Evolutionary conservation across 1,140 invertebrate genomes (phyloP).

Genomic region (Goniozus legneri): DNA sequence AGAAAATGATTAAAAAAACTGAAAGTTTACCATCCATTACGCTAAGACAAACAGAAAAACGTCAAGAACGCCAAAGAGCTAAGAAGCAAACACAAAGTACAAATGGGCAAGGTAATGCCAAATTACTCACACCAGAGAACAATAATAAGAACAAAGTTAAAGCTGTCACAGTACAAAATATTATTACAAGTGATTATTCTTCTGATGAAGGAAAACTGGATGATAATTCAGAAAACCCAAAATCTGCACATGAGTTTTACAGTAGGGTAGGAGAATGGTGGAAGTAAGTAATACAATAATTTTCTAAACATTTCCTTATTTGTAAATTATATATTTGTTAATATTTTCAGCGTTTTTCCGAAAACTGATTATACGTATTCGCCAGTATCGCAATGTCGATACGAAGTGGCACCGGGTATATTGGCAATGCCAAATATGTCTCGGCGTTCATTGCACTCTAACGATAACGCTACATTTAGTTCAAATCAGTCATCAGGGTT

Average conservation of each 20-base stretch:
- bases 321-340: constrained; percentile 5
- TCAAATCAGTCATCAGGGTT: too few relatives aligned
- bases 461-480: constrained; percentile 29
- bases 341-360: constrained; percentile 60
- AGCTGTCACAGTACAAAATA: constrained; percentile 25
- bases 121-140: constrained; percentile 17
- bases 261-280: constrained; percentile 51
- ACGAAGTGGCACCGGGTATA: constrained; percentile 72
- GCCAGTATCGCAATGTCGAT: constrained; percentile 67
- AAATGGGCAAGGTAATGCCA: constrained; percentile 39
- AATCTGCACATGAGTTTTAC: constrained; percentile 47
- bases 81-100: constrained; percentile 38
- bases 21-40: too few relatives aligned
- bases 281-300: constrained; percentile 44
- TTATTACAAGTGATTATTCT: constrained; percentile 46
- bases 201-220: constrained; percentile 46
- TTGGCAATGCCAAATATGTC: constrained; percentile 82
- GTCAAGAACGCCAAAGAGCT: constrained; percentile 42
- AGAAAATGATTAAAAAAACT: constrained; percentile 19
- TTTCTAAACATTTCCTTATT: too few relatives aligned
- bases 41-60: too few relatives aligned
- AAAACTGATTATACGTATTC: constrained; percentile 84
- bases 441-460: constrained; percentile 57
- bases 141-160: constrained; percentile 24
- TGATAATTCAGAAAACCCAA: constrained; percentile 24